These are phyloP conservation scores for Patagioenas fasciata DNA, from an alignment of 2,113 vertebrate species.

Conservation along the genomic window DNA sequence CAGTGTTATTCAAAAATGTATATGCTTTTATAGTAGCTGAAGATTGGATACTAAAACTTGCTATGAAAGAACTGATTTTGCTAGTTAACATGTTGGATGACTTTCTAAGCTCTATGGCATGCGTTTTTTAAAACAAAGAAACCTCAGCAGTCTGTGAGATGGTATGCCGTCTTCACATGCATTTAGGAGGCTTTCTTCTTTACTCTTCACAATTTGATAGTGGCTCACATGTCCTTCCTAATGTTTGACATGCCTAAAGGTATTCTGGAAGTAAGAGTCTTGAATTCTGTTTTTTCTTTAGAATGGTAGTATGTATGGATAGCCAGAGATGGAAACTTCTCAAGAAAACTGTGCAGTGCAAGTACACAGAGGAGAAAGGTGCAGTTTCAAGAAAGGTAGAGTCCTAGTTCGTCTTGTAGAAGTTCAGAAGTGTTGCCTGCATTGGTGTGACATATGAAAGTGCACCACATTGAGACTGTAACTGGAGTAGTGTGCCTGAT, in stretches of 20 bases:
- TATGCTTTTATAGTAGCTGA: background rate
- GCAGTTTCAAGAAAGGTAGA: background rate
- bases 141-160: background rate
- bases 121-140: too few relatives aligned
- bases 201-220: background rate
- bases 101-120: background rate
- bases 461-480: background rate
- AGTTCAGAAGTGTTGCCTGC: background rate
- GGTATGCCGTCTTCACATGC: background rate
- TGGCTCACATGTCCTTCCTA: too few relatives aligned
- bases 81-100: background rate
- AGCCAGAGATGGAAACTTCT: background rate
- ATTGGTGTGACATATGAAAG: background rate
- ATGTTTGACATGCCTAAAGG: background rate
- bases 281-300: background rate
- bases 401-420: background rate
- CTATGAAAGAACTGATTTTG: background rate
- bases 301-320: background rate
- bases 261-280: background rate
- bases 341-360: background rate
- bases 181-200: background rate
- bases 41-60: background rate
- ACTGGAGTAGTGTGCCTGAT: background rate
- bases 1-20: background rate
- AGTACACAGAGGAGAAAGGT: background rate